phyloP scores from a whole-genome alignment of 2,113 vertebrate genomes.

The Megaleporinus macrocephalus region DNA sequence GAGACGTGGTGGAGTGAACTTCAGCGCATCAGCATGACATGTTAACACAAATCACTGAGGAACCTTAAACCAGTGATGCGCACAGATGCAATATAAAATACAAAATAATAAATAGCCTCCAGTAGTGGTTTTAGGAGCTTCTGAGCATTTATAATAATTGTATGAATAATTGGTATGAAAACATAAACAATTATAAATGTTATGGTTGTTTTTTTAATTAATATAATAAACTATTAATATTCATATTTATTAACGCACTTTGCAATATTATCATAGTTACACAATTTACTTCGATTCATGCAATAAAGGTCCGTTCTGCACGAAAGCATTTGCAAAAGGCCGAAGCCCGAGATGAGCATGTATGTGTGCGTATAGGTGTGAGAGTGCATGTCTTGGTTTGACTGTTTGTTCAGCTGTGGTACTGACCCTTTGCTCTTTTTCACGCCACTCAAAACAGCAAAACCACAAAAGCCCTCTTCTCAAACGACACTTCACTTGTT shows the following conservation, averaged over 20 bases:
- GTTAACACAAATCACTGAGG: neutral
- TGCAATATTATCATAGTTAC: no score
- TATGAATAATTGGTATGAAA: no score
- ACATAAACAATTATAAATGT: no score
- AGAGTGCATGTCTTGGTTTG: neutral
- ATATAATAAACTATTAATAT: no score
- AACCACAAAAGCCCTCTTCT: slow-evolving; percentile 31
- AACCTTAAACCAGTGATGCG: no score
- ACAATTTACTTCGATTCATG: neutral
- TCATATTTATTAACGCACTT: no score
- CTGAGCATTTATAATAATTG: neutral
- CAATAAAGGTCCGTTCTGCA: no score
- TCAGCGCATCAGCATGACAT: neutral
- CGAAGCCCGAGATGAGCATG: neutral
- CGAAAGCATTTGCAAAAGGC: neutral
- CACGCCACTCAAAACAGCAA: slow-evolving; percentile 2
- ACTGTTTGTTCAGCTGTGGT: neutral
- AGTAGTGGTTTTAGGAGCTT: neutral
- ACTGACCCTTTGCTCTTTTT: slow-evolving; percentile 19
- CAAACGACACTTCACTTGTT: neutral
- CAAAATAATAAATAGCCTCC: neutral
- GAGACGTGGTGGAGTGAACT: slow-evolving; percentile 1
- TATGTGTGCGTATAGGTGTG: neutral
- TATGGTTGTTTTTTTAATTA: no score
- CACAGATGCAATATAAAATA: neutral